Percentiles rank a stretch among this genome's conserved stretches.
Evolutionary conservation across 1,140 invertebrate genomes (phyloP).

Genomic region (Drosophila pseudoananassae): DNA sequence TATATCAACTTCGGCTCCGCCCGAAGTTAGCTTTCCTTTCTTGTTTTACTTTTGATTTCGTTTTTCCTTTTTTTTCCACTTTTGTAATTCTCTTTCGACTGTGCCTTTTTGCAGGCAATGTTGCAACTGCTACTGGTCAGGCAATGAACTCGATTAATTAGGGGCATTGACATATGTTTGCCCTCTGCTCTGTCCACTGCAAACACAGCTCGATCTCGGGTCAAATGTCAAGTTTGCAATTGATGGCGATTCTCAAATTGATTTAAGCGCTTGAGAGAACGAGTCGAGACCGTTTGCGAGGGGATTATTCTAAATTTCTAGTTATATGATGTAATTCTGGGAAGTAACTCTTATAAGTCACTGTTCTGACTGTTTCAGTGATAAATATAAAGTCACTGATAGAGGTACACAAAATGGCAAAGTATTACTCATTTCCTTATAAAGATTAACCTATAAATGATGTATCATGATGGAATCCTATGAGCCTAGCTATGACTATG

Average conservation of each 20-base stretch:
- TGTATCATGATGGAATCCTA: no score
- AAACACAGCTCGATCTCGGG: slow-evolving; percentile 17
- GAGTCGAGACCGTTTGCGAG: not conserved
- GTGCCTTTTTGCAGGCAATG: slow-evolving; percentile 29
- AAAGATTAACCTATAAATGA: no score
- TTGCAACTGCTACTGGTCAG: slow-evolving; percentile 49
- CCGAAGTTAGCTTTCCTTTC: no score
- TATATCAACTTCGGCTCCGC: no score
- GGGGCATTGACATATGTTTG: slow-evolving; percentile 63
- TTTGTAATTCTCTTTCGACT: slow-evolving; percentile 32
- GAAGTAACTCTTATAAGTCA: not conserved
- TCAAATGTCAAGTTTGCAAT: slow-evolving; percentile 61
- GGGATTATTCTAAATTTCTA: not conserved
- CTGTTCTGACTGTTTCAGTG: no score
- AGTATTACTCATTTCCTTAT: no score
- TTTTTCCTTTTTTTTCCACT: slow-evolving; percentile 27
- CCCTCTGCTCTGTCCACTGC: slow-evolving; percentile 1
- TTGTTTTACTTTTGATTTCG: slow-evolving; percentile 54
- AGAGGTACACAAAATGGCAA: no score
- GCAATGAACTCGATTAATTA: slow-evolving; percentile 79
- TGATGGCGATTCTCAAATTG: slow-evolving; percentile 22
- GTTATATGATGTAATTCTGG: not conserved
- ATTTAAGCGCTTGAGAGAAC: not conserved
- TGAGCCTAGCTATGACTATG: no score
- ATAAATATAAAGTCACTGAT: no score